A percentile compares a stretch with the other conserved stretches of the same genome.
phyloP scores from a whole-genome alignment of 2,888 invertebrate species.

The Cabera pusaria region DNA sequence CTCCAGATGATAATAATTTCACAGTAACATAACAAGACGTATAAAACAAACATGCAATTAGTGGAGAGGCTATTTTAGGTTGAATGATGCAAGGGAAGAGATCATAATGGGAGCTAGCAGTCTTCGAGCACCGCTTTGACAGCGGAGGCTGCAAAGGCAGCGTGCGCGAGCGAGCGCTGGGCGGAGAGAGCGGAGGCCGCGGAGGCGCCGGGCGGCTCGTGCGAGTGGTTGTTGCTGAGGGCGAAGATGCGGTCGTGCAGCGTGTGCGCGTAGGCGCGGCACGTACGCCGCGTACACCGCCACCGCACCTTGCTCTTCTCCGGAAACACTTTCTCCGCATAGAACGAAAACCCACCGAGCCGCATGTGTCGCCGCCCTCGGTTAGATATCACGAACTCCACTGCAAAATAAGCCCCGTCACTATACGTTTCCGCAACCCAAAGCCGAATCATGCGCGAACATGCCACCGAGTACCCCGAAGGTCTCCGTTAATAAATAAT shows the following conservation, averaged over 20 bases:
- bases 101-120: too few species aligned
- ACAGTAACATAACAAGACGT: too few species aligned
- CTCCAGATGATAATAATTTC: too few species aligned
- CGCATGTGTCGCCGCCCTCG: constrained; percentile 79
- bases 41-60: too few species aligned
- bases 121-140: constrained; percentile 55
- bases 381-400: constrained; percentile 81
- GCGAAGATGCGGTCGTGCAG: constrained; percentile 78
- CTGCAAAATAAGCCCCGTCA: constrained; percentile 69
- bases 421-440: constrained; percentile 37
- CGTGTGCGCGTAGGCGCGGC: constrained; percentile 78
- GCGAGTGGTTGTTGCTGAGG: constrained; percentile 75
- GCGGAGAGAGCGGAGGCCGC: constrained; percentile 29
- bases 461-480: too few species aligned
- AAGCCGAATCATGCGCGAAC: too few species aligned
- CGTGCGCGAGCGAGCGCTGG: constrained; percentile 38
- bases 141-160: constrained; percentile 42
- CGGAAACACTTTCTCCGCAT: constrained; percentile 79
- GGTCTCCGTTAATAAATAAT: too few species aligned
- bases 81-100: too few species aligned
- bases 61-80: too few species aligned
- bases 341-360: constrained; percentile 77
- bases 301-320: constrained; percentile 80
- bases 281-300: constrained; percentile 78
- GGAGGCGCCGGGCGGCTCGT: constrained; percentile 57